Evolutionary conservation across 2,113 vertebrate species (phyloP).

Genomic region (Hyla sarda): DNA sequence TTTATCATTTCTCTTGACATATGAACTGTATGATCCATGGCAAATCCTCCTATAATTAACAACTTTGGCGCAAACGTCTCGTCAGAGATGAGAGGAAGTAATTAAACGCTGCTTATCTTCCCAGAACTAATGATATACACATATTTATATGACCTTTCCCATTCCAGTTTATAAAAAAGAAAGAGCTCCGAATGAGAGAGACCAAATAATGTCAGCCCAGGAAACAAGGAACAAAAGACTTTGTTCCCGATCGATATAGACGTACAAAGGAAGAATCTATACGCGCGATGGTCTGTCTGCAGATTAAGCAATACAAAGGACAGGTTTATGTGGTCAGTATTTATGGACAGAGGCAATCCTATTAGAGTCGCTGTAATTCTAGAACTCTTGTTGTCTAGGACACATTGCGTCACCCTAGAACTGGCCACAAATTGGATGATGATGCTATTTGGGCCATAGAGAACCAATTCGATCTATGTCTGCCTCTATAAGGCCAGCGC

Average conservation of each 20-base stretch:
- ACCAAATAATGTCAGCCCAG: conserved; percentile 14
- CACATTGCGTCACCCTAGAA: background rate
- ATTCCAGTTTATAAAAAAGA: conserved; percentile 6
- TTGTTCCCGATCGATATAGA: conserved; percentile 22
- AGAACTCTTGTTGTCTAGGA: background rate
- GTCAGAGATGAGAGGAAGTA: conserved; percentile 58
- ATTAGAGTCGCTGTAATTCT: conserved; percentile 8
- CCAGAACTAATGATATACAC: conserved; percentile 52
- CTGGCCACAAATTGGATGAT: background rate
- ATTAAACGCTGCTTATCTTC: conserved; percentile 54
- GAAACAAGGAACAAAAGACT: background rate
- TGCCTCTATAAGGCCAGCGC: background rate
- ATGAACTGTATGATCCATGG: conserved; percentile 16
- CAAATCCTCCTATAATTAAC: conserved; percentile 52
- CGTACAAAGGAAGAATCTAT: background rate
- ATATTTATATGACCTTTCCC: conserved; percentile 57
- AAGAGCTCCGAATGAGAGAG: conserved; percentile 26
- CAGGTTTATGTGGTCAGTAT: conserved; percentile 22
- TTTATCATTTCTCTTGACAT: conserved; percentile 28
- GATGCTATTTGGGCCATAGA: background rate
- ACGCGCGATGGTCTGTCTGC: conserved; percentile 11
- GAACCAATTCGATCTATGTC: background rate
- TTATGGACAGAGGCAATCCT: conserved; percentile 7
- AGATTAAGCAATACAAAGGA: conserved; percentile 26
- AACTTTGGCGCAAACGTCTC: conserved; percentile 53